These are phyloP conservation scores for Tupaia tana DNA, from an alignment of 2,113 vertebrate genomes.

Conservation along the genomic window DNA sequence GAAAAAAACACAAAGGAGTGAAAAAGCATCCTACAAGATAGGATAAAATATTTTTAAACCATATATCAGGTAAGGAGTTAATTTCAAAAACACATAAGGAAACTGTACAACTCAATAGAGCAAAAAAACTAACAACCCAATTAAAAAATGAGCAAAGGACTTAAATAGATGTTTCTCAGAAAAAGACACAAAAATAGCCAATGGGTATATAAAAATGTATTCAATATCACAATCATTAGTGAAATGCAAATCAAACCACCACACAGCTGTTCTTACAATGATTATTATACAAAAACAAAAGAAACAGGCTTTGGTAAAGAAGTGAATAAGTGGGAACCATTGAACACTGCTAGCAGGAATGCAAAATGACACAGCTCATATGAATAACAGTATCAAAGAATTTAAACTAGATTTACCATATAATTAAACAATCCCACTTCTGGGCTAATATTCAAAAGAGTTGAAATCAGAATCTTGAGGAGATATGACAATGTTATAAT, in stretches of 20 bases:
- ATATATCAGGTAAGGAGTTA: not conserved
- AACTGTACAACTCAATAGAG: not conserved
- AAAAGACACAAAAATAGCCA: not conserved
- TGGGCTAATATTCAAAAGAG: not conserved
- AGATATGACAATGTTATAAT: not conserved
- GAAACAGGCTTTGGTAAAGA: not conserved
- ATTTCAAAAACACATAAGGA: not conserved
- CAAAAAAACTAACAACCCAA: not conserved
- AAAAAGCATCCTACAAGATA: not conserved
- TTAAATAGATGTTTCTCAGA: not conserved
- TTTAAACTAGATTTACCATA: not conserved
- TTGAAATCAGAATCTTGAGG: not conserved
- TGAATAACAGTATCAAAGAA: not conserved
- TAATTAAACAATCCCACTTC: not conserved
- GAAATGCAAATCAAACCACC: not conserved
- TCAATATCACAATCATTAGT: not conserved
- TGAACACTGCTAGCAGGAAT: not conserved
- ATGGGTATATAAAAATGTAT: not conserved
- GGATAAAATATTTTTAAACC: not conserved
- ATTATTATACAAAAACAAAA: not conserved
- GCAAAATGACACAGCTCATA: not conserved
- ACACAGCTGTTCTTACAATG: not conserved
- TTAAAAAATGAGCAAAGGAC: not conserved
- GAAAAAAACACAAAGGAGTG: not conserved
- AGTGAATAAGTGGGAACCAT: not conserved